Evolutionary conservation across 2,888 invertebrate genomes (phyloP), one percentile per base, ranked within the genome.

Genomic region (Meghimatium bilineatum): DNA sequence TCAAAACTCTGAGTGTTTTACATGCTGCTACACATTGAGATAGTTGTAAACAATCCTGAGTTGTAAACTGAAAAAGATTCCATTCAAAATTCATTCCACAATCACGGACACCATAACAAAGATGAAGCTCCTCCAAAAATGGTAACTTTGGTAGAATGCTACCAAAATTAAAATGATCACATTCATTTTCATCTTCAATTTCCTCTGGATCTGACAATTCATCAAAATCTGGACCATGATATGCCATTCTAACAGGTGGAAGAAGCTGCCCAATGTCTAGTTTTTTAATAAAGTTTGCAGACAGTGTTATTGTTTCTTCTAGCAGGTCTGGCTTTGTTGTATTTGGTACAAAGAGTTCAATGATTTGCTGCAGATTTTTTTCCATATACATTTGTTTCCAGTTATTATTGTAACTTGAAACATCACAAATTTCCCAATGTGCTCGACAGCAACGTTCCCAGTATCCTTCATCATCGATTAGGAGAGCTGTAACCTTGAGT

Each of bases 81-180:
- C 94, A 94, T 83, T 93, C 93, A 90, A 94, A 94, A 88, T 94
- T 94, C 94, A 94, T 93, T 32, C 94, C 94, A 89, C 94, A 94
- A 88, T 94, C 93, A 80, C 88, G 89, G 1, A 94, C 93, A 69
- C 93, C 93, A 87, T 93, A 94, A 23, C 91, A 91, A 10, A 94
- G 84, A 80, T 91, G 90, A n/a, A 94, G 88, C 81, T 93, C 93
- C 87, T 93, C 90, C 34, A 94, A 86, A 83, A 91, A 89, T 8
- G 91, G 91, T 71, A 94, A 88, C 77, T 87, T 85, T 80, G 90
- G 90, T 34, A 94, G 85, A 14, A 93, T 90, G 23, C 91, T 90
- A 32, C 87, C 90, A 88, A 94, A 93, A 85, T 93, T 93, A 87
- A 94, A 93, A 88, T 94, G 94, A 87, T 94, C 93, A 85, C 91